These are phyloP conservation scores for Rotaria magnacalcarata DNA, from an alignment of 2,888 invertebrate genomes.

Conservation along the genomic window DNA sequence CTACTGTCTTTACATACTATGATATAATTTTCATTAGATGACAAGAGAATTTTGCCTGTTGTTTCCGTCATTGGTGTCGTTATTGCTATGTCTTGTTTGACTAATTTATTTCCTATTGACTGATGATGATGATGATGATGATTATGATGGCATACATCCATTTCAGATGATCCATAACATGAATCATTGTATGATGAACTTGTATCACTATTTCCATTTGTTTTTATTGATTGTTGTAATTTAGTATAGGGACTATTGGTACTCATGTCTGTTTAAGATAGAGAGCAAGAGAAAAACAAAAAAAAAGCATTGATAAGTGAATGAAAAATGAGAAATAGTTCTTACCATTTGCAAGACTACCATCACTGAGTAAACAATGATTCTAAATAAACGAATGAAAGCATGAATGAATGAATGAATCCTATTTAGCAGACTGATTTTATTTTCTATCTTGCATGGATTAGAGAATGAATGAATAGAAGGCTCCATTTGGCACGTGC, in stretches of 20 bases:
- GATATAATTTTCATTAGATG: conserved; percentile 35
- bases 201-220: conserved; percentile 9
- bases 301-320: background rate
- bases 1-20: conserved; percentile 10
- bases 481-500: background rate
- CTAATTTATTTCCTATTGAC: conserved; percentile 1
- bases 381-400: background rate
- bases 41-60: conserved; percentile 32
- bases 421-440: conserved; percentile 11
- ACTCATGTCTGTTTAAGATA: background rate
- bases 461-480: background rate
- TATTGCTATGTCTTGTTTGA: background rate
- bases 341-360: background rate
- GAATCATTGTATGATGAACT: conserved; percentile 27
- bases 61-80: background rate
- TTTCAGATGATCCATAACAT: conserved; percentile 22
- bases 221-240: background rate
- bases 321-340: background rate
- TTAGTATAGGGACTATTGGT: background rate
- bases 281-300: background rate
- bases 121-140: conserved; percentile 28
- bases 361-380: conserved; percentile 8
- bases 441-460: background rate
- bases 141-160: conserved; percentile 7
- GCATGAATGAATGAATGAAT: background rate